Conservation (phyloP, 2,113 vertebrate species). For the Anhinga rufa region DNA sequence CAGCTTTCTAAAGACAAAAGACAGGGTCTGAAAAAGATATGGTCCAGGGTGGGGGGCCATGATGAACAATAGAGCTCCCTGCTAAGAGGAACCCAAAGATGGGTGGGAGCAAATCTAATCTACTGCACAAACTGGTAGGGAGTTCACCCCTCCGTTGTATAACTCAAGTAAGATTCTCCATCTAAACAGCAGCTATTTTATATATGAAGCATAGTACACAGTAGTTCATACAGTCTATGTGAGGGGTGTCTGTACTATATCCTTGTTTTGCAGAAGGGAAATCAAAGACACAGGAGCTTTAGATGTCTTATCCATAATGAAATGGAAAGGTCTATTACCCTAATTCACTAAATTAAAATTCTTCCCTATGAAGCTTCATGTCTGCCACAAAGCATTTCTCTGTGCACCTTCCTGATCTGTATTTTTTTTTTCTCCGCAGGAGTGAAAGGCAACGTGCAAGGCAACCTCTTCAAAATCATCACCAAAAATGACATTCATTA, state of each 20-base stretch:
- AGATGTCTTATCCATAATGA: neutral
- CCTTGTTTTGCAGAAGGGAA: neutral
- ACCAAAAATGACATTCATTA: conserved; percentile 87
- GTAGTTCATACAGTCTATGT: neutral
- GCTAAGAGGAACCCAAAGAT: neutral
- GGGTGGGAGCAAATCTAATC: neutral
- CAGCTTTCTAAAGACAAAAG: neutral
- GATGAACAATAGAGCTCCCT: neutral
- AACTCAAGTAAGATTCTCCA: neutral
- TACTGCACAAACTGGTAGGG: neutral
- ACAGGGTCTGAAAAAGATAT: neutral
- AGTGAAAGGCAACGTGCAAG: conserved; percentile 93
- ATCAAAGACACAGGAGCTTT: neutral
- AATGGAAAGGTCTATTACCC: neutral
- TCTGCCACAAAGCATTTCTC: neutral
- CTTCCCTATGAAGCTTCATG: neutral
- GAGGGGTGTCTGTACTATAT: neutral
- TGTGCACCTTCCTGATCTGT: neutral
- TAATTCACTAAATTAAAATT: neutral
- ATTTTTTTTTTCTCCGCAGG: conserved; percentile 65
- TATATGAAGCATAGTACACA: neutral
- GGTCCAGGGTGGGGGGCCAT: neutral
- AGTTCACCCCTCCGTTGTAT: neutral
- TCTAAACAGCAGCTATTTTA: neutral
- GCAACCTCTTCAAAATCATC: conserved; percentile 96